Evolutionary conservation across 1,140 invertebrate genomes (phyloP), one percentile per base, ranked within the genome.

Genomic region (Hestina assimilis): DNA sequence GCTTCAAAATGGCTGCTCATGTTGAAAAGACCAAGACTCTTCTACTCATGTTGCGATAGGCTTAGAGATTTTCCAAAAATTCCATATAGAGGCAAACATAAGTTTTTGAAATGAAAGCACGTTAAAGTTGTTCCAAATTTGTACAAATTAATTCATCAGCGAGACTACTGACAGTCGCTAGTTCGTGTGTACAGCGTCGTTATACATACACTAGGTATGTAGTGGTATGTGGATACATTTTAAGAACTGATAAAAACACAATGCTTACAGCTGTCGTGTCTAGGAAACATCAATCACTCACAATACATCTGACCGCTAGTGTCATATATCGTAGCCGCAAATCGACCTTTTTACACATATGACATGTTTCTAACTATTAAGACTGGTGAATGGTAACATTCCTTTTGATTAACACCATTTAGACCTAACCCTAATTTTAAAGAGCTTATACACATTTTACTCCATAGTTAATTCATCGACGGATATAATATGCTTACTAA

Each of bases 261-360:
- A 33, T 24, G 26, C 33, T 11, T n/a, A 11, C 38, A 24, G 12
- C 19, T 56, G 45, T 48, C 21, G 28, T 51, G 23, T 47, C 54
- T 41, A 66, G 63, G 63, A 59, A 58, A 59, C 60, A 54, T 58
- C 61, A 50, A 55, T 60, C 59, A 67, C 43, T 54, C 33, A 38
- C 15, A 33, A 42, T 43, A 60, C 31, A 55, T 63, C 24, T 56
- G 38, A 57, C 58, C 48, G 11, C 64, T 50, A 54, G 56, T 58
- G 28, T 61, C 53, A 15, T 46, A 47, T 67, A 28, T 55, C 60
- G 41, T 23, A 53, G 40, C 50, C 53, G 41, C 52, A 42, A 21
- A 23, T 52, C 53, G 65, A 63, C 65, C 53, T 57, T 59, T 52
- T 48, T 38, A 57, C 29, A 52, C 38, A 52, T 52, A n/a, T 29